phyloP scores from a whole-genome alignment of 2,113 vertebrate species.

The Petrocephalus zakoni region DNA sequence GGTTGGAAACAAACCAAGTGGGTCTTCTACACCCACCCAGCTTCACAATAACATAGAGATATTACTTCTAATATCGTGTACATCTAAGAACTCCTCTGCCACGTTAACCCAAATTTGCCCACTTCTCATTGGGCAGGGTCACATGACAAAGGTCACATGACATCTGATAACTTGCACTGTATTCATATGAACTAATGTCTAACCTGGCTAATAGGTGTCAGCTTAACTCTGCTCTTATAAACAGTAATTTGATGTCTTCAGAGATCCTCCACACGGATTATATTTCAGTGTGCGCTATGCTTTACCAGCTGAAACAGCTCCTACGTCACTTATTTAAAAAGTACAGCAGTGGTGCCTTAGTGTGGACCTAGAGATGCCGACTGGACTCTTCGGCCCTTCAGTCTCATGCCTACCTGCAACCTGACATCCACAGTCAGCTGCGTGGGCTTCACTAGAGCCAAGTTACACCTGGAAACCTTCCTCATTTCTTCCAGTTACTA shows the following conservation, averaged over 20 bases:
- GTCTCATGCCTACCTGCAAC: neutral
- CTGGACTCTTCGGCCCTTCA: neutral
- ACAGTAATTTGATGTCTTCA: slow-evolving; percentile 16
- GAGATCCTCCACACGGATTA: neutral
- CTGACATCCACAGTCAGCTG: neutral
- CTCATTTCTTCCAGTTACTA: neutral
- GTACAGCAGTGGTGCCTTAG: neutral
- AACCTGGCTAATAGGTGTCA: slow-evolving; percentile 27
- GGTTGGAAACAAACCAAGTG: slow-evolving; percentile 22
- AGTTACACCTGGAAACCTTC: neutral
- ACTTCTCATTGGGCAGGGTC: slow-evolving; percentile 15
- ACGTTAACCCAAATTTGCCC: slow-evolving; percentile 16
- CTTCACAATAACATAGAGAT: slow-evolving; percentile 28
- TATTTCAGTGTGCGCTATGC: neutral
- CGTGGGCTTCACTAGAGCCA: neutral
- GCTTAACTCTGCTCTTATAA: slow-evolving; percentile 26
- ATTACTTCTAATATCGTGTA: slow-evolving; percentile 25
- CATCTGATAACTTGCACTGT: slow-evolving; percentile 31
- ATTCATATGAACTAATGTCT: slow-evolving; percentile 18
- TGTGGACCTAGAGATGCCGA: neutral
- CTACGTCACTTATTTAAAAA: neutral
- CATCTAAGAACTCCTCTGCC: slow-evolving; percentile 1
- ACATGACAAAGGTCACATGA: slow-evolving; percentile 9
- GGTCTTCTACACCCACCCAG: slow-evolving; percentile 28
- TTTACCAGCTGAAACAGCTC: neutral